Conservation (phyloP, 2,888 invertebrate species). For the Hemaris fuciformis region DNA sequence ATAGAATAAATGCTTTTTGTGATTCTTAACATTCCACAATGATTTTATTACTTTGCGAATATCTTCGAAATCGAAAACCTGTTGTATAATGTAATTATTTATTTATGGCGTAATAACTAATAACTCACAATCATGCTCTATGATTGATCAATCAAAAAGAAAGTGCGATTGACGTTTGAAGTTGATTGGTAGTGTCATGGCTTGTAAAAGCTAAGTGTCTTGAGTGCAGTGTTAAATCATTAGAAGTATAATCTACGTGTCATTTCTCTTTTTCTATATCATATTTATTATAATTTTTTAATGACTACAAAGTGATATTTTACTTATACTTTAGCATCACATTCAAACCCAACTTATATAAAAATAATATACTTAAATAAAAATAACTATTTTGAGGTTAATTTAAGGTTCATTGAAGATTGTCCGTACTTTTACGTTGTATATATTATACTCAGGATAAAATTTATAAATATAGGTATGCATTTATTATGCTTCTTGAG, state of each 20-base stretch:
- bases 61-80: neutral
- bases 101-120: neutral
- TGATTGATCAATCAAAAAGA: neutral
- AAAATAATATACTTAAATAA: too few species aligned
- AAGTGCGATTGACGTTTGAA: neutral
- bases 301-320: neutral
- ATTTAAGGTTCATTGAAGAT: too few species aligned
- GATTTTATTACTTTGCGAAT: too few species aligned
- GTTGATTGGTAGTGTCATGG: neutral
- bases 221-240: neutral
- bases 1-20: too few species aligned
- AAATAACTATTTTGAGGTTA: too few species aligned
- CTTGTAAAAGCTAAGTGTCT: neutral
- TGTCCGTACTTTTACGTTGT: too few species aligned
- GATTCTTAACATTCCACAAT: too few species aligned
- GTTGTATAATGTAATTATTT: neutral
- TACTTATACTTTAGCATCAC: neutral
- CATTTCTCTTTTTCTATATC: neutral
- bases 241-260: neutral
- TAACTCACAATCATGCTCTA: neutral
- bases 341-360: neutral
- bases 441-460: too few species aligned
- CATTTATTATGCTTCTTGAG: too few species aligned
- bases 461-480: too few species aligned
- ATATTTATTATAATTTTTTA: too few species aligned